Conservation (phyloP, 2,797 vertebrate species). For the Trachurus trachurus region DNA sequence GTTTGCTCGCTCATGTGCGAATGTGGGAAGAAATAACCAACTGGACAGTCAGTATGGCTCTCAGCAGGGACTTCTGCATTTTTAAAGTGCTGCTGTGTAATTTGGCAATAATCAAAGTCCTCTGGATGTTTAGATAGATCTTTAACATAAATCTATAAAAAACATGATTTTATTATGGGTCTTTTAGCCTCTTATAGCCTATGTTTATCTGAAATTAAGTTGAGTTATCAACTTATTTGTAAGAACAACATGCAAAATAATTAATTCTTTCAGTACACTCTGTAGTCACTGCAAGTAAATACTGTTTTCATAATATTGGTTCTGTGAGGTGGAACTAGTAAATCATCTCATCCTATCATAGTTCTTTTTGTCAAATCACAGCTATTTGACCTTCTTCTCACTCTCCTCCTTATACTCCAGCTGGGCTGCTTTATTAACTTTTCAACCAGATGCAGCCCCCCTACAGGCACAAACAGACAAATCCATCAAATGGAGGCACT, state of each 20-base stretch:
- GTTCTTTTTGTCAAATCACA: slow-evolving; percentile 38
- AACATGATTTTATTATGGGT: not conserved
- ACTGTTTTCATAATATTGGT: not conserved
- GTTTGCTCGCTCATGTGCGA: slow-evolving; percentile 20
- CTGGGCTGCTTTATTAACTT: slow-evolving; percentile 29
- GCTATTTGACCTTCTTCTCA: slow-evolving; percentile 30
- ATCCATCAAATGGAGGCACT: slow-evolving; percentile 42
- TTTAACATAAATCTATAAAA: not conserved
- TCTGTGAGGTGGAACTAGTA: not conserved
- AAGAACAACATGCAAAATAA: not conserved
- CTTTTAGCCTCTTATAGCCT: not conserved
- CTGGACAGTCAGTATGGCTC: not conserved
- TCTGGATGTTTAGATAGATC: not conserved
- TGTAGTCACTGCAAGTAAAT: not conserved
- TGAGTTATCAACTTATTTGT: not conserved
- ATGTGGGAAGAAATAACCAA: not conserved
- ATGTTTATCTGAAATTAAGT: not conserved
- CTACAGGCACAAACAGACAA: slow-evolving; percentile 39
- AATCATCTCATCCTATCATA: not conserved
- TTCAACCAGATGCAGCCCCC: slow-evolving; percentile 45
- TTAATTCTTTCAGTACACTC: not conserved
- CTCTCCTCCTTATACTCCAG: slow-evolving; percentile 17
- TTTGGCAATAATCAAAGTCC: not conserved
- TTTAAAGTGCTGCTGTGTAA: slow-evolving; percentile 4
- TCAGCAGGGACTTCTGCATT: not conserved